Conservation (phyloP, 1,140 invertebrate genomes). For the Drosophila setifemur region DNA sequence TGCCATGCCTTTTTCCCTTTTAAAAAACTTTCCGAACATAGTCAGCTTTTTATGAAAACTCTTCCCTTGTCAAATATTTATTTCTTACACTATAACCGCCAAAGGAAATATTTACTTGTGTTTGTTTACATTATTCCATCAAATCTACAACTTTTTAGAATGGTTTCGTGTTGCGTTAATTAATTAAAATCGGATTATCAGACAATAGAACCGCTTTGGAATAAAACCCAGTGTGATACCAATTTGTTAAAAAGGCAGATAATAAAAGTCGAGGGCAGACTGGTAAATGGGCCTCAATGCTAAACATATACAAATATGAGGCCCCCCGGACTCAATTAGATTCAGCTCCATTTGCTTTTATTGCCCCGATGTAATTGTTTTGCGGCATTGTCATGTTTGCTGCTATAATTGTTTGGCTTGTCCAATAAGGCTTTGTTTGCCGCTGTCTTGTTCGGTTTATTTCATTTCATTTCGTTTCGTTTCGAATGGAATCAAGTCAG, state of each 20-base stretch:
- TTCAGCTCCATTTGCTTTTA: conserved; percentile 27
- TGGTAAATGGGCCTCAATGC: not conserved
- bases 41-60: too few species aligned
- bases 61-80: too few species aligned
- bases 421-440: conserved; percentile 30
- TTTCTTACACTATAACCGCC: too few species aligned
- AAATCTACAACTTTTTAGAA: not conserved
- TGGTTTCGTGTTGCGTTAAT: not conserved
- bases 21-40: too few species aligned
- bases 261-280: conserved; percentile 16
- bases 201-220: not conserved
- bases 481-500: not conserved
- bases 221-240: not conserved
- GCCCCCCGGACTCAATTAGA: conserved; percentile 5
- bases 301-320: not conserved
- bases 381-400: conserved; percentile 3
- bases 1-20: too few species aligned
- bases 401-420: conserved; percentile 24
- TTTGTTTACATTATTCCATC: too few species aligned
- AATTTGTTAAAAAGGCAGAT: not conserved
- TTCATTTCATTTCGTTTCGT: not conserved
- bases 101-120: too few species aligned
- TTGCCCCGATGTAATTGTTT: conserved; percentile 16
- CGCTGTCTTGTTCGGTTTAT: conserved; percentile 1
- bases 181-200: not conserved